Base-by-base conservation (phyloP, 2,797 vertebrate genomes). In the Ispidina picta region DNA sequence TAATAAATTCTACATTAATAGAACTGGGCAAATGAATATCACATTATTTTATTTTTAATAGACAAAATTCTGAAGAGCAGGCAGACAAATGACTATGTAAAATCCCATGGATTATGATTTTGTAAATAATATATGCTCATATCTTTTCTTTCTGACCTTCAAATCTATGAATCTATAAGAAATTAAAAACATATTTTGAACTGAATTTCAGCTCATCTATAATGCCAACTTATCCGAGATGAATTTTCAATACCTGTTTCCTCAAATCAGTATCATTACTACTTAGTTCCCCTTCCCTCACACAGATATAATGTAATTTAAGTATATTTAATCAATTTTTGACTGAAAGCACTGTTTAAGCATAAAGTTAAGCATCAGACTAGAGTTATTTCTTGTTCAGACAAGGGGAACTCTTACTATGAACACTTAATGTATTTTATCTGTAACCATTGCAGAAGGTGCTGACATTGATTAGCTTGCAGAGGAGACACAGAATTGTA, bases 381-480 rank as follows among this genome's bases (percentile, higher is more conserved):
- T 83, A 59, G 74, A 92, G 60, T 31, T 80, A 59, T 86, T 93
- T 95, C 87, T 89, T 90, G 82, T 77, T 79, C 89, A 96, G 85
- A 91, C 76, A 72, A 91, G 52, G 41, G 49, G 41, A 95, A 82
- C 66, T 90, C 74, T 68, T 92, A 89, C 85, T 81, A 84, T 0
- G 3, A 81, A 70, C 80, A 90, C 91, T 90, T 96, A 95, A 94
- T 19, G 7, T 22, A 89, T 83, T 95, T 89, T 23, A 78, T 84
- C 35, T 31, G 25, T 70, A 96, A 93, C 83, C 66, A 78, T 9
- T 90, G 83, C 89, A 92, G 62, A 90, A 94, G 33, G 62, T 92
- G 71, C 81, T 95, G 88, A 74, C 92, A 91, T 86, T 95, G 93
- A 96, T 94, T 91, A 96, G 60, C 81, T 92, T 96, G 77, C 77